Evolutionary conservation across 1,140 invertebrate genomes (phyloP), one percentile per base, ranked within the genome.

Genomic region (Meloidogyne floridensis): DNA sequence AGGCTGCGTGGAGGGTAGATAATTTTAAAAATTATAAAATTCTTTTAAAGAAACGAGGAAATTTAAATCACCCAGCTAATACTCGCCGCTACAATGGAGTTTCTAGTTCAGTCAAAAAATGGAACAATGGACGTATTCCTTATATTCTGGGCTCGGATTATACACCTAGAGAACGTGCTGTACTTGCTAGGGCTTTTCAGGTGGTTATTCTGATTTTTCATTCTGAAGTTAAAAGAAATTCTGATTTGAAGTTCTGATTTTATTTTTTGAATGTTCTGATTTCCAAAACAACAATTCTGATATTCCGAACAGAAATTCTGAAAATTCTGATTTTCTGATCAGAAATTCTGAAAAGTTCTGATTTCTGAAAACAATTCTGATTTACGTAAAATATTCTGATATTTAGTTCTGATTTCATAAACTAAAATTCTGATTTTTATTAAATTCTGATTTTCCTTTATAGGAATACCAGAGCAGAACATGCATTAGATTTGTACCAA

Each of bases 401-500:
- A 8, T 53, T 53, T 5, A 53, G 32, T 32, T 32, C 32, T 32
- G 32, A 32, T 32, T 32, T 32, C 2, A 32, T 2, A 32, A 32
- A 32, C 2, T 32, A 53, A 53, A 53, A 53, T 53, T 53, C 51
- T 53, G 51, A 53, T 53, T 53, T 53, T 53, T 53, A 53, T 53
- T 53, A 53, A 53, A 10, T 53, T 53, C 51, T 53, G 51, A 53
- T 59, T 9, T 32, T 32, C 32, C 5, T 77, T 79, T 93, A 53
- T 82, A 92, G 3, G 92, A 93, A 69, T 92, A 92, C 71, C 91
- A 93, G 18, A 83, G 91, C 9, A 91, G 91, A 77, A 93, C 93
- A 0, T 93, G 93, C 84, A 86, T 93, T n/a, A 90, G 89, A 79
- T 93, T 93, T 81, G 91, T 91, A 11, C 91, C 91, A 8, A 91